Percentiles rank a stretch among this genome's conserved stretches.
Conservation (phyloP, 2,888 invertebrate genomes). For the Andrena minutula region DNA sequence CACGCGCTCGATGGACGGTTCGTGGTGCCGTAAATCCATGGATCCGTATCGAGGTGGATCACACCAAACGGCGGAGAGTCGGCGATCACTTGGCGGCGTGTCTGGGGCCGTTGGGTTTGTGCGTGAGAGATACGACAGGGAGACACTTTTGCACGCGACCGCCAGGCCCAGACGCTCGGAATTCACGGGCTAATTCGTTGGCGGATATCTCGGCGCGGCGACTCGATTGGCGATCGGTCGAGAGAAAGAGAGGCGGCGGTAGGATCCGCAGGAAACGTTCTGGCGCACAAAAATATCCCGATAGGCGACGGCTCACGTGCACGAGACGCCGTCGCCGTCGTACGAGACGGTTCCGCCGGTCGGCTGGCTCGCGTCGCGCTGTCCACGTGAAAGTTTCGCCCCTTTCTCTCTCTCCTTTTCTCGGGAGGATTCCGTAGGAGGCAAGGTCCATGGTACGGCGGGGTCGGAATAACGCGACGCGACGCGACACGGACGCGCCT, state of each 20-base stretch:
- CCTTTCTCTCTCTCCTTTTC: slow-evolving; percentile 4
- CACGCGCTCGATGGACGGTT: slow-evolving; percentile 35
- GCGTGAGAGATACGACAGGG: slow-evolving; percentile 15
- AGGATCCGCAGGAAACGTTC: slow-evolving; percentile 3
- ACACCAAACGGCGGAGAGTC: slow-evolving; percentile 3
- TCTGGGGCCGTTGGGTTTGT: background rate
- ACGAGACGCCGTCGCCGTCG: slow-evolving; percentile 29
- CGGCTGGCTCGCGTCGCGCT: slow-evolving; percentile 31
- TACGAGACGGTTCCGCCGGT: slow-evolving; percentile 45
- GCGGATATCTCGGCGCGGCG: background rate
- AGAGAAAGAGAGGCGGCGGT: background rate
- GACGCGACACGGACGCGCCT: slow-evolving; percentile 53
- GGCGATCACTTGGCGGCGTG: slow-evolving; percentile 14
- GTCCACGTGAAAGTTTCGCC: slow-evolving; percentile 55
- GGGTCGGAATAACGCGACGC: slow-evolving; percentile 52
- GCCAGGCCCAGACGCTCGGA: background rate
- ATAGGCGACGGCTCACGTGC: slow-evolving; percentile 46
- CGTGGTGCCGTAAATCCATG: slow-evolving; percentile 6
- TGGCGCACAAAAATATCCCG: slow-evolving; percentile 61
- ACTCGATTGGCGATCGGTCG: background rate
- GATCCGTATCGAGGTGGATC: slow-evolving; percentile 9
- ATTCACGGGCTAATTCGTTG: slow-evolving; percentile 1
- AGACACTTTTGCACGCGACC: slow-evolving; percentile 9
- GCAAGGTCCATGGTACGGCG: slow-evolving; percentile 63
- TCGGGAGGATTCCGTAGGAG: slow-evolving; percentile 50